Evolutionary conservation across 1,140 invertebrate genomes (phyloP).

Genomic region (Nephotettix cincticeps): DNA sequence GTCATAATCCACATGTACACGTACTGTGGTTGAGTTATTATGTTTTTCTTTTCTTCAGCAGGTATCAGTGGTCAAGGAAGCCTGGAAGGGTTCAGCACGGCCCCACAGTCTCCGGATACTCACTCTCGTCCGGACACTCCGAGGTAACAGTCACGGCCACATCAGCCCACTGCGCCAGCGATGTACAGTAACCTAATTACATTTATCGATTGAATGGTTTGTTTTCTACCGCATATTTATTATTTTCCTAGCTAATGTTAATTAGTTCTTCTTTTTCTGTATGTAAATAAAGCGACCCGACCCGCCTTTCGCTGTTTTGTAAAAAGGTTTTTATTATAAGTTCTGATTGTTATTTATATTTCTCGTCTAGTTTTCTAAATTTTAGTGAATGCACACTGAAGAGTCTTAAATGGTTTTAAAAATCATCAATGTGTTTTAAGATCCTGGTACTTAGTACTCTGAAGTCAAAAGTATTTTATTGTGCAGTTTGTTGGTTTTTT

Average conservation of each 20-base stretch:
- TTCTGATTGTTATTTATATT: neutral
- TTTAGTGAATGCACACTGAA: neutral
- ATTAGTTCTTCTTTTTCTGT: neutral
- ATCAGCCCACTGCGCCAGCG: neutral
- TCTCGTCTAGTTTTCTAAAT: neutral
- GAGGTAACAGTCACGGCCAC: neutral
- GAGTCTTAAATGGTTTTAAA: neutral
- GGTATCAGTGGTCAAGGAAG: conserved; percentile 35
- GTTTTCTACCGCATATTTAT: conserved; percentile 6
- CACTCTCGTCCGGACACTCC: conserved; percentile 22
- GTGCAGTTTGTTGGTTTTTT: too few relatives aligned
- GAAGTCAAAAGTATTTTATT: too few relatives aligned
- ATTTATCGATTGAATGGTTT: conserved; percentile 3
- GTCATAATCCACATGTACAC: too few relatives aligned
- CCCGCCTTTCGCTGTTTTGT: neutral
- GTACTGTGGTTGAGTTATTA: too few relatives aligned
- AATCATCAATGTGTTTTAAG: neutral
- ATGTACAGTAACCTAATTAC: conserved; percentile 14
- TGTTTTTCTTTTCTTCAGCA: neutral
- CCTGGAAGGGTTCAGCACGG: conserved; percentile 40
- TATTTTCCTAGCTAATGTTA: conserved; percentile 4
- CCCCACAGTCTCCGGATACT: conserved; percentile 37
- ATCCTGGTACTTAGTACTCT: neutral
- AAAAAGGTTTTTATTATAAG: neutral
- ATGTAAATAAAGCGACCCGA: conserved; percentile 5